Evolutionary conservation across 2,113 vertebrate species (phyloP).

Genomic region (Coreoperca whiteheadi): DNA sequence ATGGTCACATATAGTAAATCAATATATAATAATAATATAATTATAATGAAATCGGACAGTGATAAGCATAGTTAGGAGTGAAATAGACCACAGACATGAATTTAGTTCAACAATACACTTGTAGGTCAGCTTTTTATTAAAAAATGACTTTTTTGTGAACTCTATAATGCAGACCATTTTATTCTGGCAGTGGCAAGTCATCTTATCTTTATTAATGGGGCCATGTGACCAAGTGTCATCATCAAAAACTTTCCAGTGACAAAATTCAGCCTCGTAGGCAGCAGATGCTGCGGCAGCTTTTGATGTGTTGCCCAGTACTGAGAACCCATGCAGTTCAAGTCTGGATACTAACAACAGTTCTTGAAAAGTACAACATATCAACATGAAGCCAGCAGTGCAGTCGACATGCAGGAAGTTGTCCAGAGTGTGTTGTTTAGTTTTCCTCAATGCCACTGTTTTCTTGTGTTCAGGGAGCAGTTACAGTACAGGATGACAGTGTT

Average conservation of each 20-base stretch:
- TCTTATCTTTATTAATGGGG: slow-evolving; percentile 38
- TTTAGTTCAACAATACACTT: not conserved
- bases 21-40: not conserved
- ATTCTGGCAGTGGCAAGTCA: not conserved
- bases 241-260: slow-evolving; percentile 46
- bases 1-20: not conserved
- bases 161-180: not conserved
- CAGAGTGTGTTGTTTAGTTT: slow-evolving; percentile 16
- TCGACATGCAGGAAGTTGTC: slow-evolving; percentile 42
- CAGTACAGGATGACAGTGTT: not conserved
- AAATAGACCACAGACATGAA: not conserved
- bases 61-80: not conserved
- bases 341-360: slow-evolving; percentile 47
- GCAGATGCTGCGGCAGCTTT: slow-evolving; percentile 53
- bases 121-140: not conserved
- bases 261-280: slow-evolving; percentile 47
- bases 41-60: not conserved
- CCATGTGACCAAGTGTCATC: slow-evolving; percentile 37
- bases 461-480: not conserved
- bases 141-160: not conserved
- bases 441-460: not conserved
- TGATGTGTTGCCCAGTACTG: slow-evolving; percentile 60
- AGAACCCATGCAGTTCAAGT: slow-evolving; percentile 55
- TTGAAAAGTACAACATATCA: slow-evolving; percentile 48
- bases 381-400: slow-evolving; percentile 37